phyloP scores from a whole-genome alignment of 2,113 vertebrate genomes.

The Saccopteryx bilineata region DNA sequence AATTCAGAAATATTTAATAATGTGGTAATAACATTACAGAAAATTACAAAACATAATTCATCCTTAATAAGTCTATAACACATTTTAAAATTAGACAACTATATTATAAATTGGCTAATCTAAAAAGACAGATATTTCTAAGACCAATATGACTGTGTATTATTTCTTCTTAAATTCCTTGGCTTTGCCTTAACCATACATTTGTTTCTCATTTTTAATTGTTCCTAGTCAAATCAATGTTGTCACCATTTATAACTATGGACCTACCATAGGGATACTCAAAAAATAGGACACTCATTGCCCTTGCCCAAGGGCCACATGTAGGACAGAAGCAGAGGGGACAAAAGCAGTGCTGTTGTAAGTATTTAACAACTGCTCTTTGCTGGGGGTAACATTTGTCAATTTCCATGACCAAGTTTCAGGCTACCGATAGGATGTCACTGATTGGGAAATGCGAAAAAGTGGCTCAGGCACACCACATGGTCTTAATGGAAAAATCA shows the following conservation, averaged over 20 bases:
- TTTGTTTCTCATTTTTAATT: neutral
- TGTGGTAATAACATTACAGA: neutral
- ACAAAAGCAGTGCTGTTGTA: neutral
- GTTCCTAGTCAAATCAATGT: neutral
- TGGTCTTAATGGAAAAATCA: neutral
- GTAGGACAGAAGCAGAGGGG: neutral
- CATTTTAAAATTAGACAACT: conserved; percentile 5
- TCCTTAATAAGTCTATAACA: neutral
- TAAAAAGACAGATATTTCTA: conserved; percentile 41
- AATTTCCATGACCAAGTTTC: neutral
- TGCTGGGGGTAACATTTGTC: neutral
- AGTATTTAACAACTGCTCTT: neutral
- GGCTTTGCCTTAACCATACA: neutral
- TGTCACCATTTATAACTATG: neutral
- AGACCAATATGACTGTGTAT: neutral
- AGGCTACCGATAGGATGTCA: neutral
- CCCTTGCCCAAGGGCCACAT: neutral
- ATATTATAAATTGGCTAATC: neutral
- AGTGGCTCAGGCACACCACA: neutral
- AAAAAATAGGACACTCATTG: neutral
- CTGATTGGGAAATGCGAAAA: neutral
- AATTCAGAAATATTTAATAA: conserved; percentile 63
- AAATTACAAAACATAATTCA: neutral
- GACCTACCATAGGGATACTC: neutral
- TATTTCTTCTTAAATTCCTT: neutral